These are phyloP conservation scores for Trimorus sp. DNA, from an alignment of 2,888 invertebrate genomes.

Conservation along the genomic window DNA sequence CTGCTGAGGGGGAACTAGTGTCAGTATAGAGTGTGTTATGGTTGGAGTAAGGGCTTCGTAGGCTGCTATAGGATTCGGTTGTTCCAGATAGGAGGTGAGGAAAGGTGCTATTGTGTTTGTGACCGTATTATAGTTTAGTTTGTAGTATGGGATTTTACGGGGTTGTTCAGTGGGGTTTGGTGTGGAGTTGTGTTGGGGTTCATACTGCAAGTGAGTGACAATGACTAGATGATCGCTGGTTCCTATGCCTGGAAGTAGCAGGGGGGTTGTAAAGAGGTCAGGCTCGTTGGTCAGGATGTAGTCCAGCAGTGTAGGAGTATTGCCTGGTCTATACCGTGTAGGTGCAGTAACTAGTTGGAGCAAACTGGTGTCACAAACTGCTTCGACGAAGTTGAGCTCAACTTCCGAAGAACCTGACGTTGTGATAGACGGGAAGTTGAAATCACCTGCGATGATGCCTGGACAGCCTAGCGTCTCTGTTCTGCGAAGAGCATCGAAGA, in stretches of 20 bases:
- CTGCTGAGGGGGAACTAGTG: neutral
- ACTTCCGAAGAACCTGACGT: neutral
- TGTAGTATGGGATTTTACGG: neutral
- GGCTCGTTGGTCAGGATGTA: too few species aligned
- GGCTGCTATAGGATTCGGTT: neutral
- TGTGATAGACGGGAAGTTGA: slow-evolving; percentile 2
- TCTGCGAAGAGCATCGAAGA: neutral
- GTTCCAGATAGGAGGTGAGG: neutral
- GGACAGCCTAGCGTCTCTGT: neutral
- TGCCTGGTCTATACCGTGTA: neutral
- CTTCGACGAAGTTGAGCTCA: neutral
- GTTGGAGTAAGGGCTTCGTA: neutral
- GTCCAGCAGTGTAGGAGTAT: slow-evolving; percentile 13
- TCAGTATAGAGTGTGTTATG: neutral
- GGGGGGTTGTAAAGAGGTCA: too few species aligned
- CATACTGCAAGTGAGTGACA: neutral
- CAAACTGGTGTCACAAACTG: slow-evolving; percentile 5
- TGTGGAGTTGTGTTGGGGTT: neutral
- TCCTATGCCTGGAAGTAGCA: too few species aligned
- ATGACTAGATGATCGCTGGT: slow-evolving; percentile 4
- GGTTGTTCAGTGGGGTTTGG: neutral
- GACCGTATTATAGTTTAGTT: neutral
- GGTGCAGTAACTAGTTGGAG: slow-evolving; percentile 5
- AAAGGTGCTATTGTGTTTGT: neutral
- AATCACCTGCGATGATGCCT: slow-evolving; percentile 1